phyloP scores from a whole-genome alignment of 2,888 invertebrate genomes.

The Stenolophus ochropezus region DNA sequence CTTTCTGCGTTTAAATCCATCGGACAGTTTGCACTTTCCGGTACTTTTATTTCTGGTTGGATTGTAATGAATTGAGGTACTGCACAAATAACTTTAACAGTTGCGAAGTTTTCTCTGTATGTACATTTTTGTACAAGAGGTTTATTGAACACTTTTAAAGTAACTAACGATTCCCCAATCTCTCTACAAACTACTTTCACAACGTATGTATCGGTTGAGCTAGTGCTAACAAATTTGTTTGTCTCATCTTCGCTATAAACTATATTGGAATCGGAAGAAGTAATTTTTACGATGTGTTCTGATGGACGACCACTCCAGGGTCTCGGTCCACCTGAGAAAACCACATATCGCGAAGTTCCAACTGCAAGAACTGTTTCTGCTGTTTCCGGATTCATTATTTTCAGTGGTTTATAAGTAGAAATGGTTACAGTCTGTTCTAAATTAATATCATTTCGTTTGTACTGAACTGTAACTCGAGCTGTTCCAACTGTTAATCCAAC shows the following conservation, averaged over 20 bases:
- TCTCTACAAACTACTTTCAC: slow-evolving; percentile 80
- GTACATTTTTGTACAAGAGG: slow-evolving; percentile 75
- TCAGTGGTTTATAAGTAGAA: slow-evolving; percentile 78
- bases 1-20: slow-evolving; percentile 74
- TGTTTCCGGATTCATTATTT: slow-evolving; percentile 78
- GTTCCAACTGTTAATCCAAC: slow-evolving; percentile 77
- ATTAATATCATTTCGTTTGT: slow-evolving; percentile 75
- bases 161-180: slow-evolving; percentile 79
- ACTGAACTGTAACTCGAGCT: slow-evolving; percentile 78
- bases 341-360: slow-evolving; percentile 83
- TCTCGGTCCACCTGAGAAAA: slow-evolving; percentile 80
- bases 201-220: slow-evolving; percentile 74
- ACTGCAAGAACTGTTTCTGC: slow-evolving; percentile 80
- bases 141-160: slow-evolving; percentile 77
- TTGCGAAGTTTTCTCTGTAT: slow-evolving; percentile 72
- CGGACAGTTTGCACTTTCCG: slow-evolving; percentile 74
- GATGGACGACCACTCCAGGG: slow-evolving; percentile 76
- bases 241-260: slow-evolving; percentile 73
- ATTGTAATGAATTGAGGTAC: slow-evolving; percentile 79
- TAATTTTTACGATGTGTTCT: slow-evolving; percentile 70
- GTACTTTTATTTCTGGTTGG: slow-evolving; percentile 76
- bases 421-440: slow-evolving; percentile 80
- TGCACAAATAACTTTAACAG: slow-evolving; percentile 80
- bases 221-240: neutral
- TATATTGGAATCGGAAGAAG: slow-evolving; percentile 69